Conservation (phyloP, 1,140 invertebrate genomes). For the Sesamia nonagrioides region DNA sequence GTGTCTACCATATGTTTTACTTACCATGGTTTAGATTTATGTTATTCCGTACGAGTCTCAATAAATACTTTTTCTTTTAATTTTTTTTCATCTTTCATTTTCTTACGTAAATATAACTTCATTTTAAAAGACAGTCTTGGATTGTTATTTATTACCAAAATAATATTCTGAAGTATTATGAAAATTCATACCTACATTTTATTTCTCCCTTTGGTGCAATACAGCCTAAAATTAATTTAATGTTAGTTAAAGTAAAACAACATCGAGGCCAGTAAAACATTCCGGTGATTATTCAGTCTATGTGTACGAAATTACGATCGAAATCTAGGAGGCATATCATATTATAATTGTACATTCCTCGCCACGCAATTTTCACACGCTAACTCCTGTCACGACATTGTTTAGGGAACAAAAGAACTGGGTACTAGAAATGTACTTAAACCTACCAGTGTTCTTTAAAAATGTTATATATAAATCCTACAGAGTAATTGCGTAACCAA, state of each 20-base stretch:
- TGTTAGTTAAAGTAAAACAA: not conserved
- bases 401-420: constrained; percentile 35
- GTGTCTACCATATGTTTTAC: too few relatives aligned
- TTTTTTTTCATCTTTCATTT: too few relatives aligned
- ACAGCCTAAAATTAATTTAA: not conserved
- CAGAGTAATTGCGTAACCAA: too few relatives aligned
- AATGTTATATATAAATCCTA: too few relatives aligned
- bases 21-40: too few relatives aligned
- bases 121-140: too few relatives aligned
- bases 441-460: not conserved
- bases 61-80: too few relatives aligned
- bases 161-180: not conserved
- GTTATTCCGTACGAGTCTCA: too few relatives aligned
- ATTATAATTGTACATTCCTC: constrained; percentile 37
- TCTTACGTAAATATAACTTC: too few relatives aligned
- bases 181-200: not conserved
- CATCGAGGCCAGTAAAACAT: constrained; percentile 1
- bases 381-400: constrained; percentile 10
- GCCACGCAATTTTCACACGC: constrained; percentile 46
- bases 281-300: not conserved
- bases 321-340: constrained; percentile 39
- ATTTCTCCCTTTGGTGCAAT: not conserved
- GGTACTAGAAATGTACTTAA: not conserved
- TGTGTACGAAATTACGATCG: constrained; percentile 19
- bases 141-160: not conserved